Base-by-base conservation (phyloP, 1,140 invertebrate species). In the Nephotettix cincticeps region DNA sequence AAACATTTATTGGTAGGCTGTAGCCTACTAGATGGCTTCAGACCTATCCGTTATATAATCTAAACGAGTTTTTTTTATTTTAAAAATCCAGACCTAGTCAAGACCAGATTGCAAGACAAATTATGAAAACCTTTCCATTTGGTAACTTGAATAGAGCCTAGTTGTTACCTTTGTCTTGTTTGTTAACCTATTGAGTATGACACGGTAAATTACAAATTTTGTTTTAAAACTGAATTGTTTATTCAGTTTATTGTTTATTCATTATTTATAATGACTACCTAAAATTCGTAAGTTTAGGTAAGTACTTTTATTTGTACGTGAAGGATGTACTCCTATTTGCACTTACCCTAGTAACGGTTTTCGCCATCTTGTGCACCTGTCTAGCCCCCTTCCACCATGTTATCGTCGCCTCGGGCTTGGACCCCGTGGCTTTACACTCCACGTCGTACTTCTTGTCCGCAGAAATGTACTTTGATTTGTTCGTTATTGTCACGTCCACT, bases 351-450 rank as follows among this genome's bases (percentile, higher is more conserved):
- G 21, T 92, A 82, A 93, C 91, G 77, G 89, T 92, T 81, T 92
- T 90, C 65, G 88, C 87, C 79, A 90, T 86, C 78, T 87, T 86
- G 80, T 91, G 90, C 43, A 94, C 86, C 78, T 90, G 89, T 76
- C 89, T 85, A 77, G 87, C 91, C 71, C 90, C 90, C 78, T 92
- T 93, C 91, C 92, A 95, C 89, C 88, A 91, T 23, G 91, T 90
- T 75, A 96, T 92, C n/a, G 87, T 81, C 1, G 93, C 91, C 73
- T 90, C 87, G 0, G 94, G 93, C 69, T 90, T 84, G 0, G 93
- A 94, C 45, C 93, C 94, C 0, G 87, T 87, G 25, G 92, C 90
- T 74, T 90, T 87, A 78, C 94, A 96, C 78, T 93, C 90, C 25
- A 96, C 87, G 72, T 94, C 91, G 77, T 93, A 93, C 72, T 88